Evolutionary conservation across 2,797 vertebrate genomes (phyloP), one percentile per base, ranked within the genome.

Genomic region (Orestias chungarensis): DNA sequence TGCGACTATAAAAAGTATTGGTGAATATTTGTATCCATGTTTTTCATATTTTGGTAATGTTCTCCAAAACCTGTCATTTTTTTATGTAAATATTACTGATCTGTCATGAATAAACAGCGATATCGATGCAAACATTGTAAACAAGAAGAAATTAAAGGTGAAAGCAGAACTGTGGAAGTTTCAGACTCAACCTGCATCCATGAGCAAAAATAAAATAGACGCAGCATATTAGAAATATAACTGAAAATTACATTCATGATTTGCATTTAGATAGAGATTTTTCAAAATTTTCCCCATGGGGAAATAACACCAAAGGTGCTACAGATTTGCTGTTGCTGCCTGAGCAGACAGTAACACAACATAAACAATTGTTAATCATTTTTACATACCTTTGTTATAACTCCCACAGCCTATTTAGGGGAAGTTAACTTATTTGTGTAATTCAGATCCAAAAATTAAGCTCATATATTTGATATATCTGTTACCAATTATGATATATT

Each of bases 191-290:
- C 38, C 54, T 73, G 46, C 18, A 3, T 77, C 86, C 79, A 86
- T 73, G 82, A 68, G n/a, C n/a, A n/a, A n/a, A n/a, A n/a, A n/a
- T n/a, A 88, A 91, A 92, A 92, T 89, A 89, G 82, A 86, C 80
- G 78, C 85, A 85, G 76, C 77, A 68, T 76, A 79, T 88, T 85
- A 78, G 71, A 80, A 77, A 86, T 82, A 88, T 90, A 89, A 90
- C 88, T 87, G 76, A 73, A 88, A 92, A 87, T 82, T 57, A 81
- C 70, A 80, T 90, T 88, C 83, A 89, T 85, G 81, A 93, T 94
- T 94, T 92, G 93, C 92, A 94, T 94, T 92, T 94, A 94, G 93
- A 95, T 89, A 91, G 93, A 88, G 73, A 88, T 92, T 91, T 92
- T 88, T 91, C 85, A 89, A 87, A 88, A 82, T 86, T 77, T 59